Evolutionary conservation across 2,797 vertebrate genomes (phyloP), one percentile per base, ranked within the genome.

Genomic region (Aulostomus chinensis): DNA sequence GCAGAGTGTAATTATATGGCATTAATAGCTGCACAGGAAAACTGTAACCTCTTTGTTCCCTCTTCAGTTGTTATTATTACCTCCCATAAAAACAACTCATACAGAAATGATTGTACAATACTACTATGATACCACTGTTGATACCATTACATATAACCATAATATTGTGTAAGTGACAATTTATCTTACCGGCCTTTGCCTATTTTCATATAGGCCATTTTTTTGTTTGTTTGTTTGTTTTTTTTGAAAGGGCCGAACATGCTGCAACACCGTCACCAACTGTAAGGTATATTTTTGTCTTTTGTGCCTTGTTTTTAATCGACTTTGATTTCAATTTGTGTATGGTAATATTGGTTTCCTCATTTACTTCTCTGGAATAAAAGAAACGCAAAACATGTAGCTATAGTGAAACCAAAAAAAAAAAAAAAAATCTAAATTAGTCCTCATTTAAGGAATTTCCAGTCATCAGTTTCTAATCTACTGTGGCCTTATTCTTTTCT

Each of bases 291-390:
- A 59, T 80, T 75, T 74, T 73, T 40, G 54, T 80, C 47, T 79
- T 69, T 73, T 76, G 50, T 69, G 61, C 51, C 63, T 69, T 71
- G 47, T 78, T 72, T 70, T 68, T 51, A 31, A 40, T 6, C 46
- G 65, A 60, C 65, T 68, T 74, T 78, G 48, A 68, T 77, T 78
- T 78, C 16, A 59, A 62, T 79, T 54, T 80, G 68, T 86, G 73
- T 85, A 82, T 70, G 64, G 61, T 68, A 64, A 73, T 11, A 70
- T 68, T 63, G 50, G 68, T 86, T 78, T 85, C 60, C 64, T 89
- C 69, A 86, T 88, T 86, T 89, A 89, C 76, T 79, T 81, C 63
- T 83, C 87, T 89, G 81, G 80, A 85, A 87, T 91, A 88, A 88
- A 90, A 45, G 14, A 74, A 88, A 88, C 86, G 72, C 55, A 74